phyloP scores from a whole-genome alignment of 92 coral and sea anemone genomes.

The Porites evermanni region DNA sequence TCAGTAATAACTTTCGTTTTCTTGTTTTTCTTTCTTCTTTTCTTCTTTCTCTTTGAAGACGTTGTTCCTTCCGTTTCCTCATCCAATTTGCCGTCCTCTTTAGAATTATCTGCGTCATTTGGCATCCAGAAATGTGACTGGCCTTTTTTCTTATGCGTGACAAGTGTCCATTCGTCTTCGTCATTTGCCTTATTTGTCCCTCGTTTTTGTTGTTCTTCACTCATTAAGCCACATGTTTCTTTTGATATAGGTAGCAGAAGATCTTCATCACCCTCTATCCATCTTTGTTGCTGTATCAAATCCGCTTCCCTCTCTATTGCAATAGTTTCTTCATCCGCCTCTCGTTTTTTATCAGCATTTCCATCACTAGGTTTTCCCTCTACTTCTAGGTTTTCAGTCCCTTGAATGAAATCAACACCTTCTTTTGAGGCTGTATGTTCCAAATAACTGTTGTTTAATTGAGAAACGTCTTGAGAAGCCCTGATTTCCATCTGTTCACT shows the following conservation, averaged over 20 bases:
- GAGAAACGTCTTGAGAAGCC: neutral
- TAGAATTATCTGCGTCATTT: neutral
- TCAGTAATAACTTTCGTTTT: too few relatives aligned
- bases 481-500: neutral
- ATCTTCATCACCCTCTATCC: conserved; percentile 57
- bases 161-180: neutral
- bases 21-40: neutral
- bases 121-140: neutral
- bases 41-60: neutral
- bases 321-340: conserved; percentile 28
- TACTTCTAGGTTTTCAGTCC: neutral
- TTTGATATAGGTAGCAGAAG: neutral
- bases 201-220: neutral
- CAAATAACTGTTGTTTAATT: neutral
- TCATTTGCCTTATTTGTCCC: neutral
- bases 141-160: neutral
- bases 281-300: conserved; percentile 42
- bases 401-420: neutral
- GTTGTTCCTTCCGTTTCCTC: neutral
- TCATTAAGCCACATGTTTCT: neutral
- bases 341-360: neutral
- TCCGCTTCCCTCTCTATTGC: conserved; percentile 49
- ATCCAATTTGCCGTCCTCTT: neutral
- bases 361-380: neutral
- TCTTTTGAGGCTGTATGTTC: neutral